A percentile compares a stretch with the other conserved stretches of the same genome.
Conservation (phyloP, 2,113 vertebrate species). For the Calyptommatus sinebrachiatus region DNA sequence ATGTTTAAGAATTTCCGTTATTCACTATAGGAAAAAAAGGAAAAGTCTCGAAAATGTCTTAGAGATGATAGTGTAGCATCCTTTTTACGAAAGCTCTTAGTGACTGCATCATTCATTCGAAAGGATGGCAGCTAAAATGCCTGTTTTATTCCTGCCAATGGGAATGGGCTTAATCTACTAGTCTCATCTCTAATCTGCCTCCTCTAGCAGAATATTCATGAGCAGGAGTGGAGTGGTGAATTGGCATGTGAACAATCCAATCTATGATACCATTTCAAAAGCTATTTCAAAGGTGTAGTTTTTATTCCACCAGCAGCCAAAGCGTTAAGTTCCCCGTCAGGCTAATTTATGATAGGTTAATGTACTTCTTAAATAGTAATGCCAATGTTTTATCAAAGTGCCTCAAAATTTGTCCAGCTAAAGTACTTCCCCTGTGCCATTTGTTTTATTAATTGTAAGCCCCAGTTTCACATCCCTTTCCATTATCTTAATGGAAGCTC, state of each 20-base stretch:
- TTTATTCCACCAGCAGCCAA: background rate
- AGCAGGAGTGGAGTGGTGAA: too few relatives aligned
- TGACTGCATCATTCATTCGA: too few relatives aligned
- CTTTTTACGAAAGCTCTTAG: too few relatives aligned
- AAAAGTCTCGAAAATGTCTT: too few relatives aligned
- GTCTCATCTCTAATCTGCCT: too few relatives aligned
- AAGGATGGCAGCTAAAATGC: too few relatives aligned
- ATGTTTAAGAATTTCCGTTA: background rate
- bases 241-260: too few relatives aligned
- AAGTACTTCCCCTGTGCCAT: background rate
- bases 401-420: conserved; percentile 20
- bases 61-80: too few relatives aligned
- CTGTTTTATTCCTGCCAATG: too few relatives aligned
- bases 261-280: too few relatives aligned
- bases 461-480: background rate
- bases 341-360: conserved; percentile 22
- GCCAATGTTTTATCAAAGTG: background rate
- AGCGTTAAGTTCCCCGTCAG: background rate
- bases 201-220: too few relatives aligned
- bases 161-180: too few relatives aligned
- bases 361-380: background rate
- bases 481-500: conserved; percentile 12
- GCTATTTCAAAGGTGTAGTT: background rate
- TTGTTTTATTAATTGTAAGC: background rate
- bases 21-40: background rate